These are phyloP conservation scores for Tetrao urogallus DNA, from an alignment of 2,113 vertebrate genomes.

Conservation along the genomic window DNA sequence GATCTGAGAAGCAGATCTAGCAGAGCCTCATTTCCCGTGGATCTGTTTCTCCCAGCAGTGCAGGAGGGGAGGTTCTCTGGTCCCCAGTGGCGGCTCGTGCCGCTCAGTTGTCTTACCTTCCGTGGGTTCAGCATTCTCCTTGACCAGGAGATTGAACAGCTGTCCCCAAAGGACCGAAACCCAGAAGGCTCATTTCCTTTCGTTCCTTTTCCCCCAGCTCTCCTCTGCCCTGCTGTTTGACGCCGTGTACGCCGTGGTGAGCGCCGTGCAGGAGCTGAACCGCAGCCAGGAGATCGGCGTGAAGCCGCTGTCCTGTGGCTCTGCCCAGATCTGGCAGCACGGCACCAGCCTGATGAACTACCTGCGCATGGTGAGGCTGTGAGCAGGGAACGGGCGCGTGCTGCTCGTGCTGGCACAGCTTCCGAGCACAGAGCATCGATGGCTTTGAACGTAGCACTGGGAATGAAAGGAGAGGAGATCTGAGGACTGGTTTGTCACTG, in stretches of 20 bases:
- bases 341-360: slow-evolving; percentile 99
- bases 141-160: neutral
- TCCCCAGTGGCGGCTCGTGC: neutral
- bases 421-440: rapidly evolving
- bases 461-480: neutral
- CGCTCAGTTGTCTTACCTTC: neutral
- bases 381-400: neutral
- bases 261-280: slow-evolving; percentile 94
- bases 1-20: neutral
- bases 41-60: neutral
- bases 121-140: neutral
- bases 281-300: slow-evolving; percentile 97
- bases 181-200: neutral
- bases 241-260: slow-evolving; percentile 92
- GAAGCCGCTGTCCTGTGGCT: slow-evolving; percentile 95
- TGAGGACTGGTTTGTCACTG: neutral
- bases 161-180: neutral
- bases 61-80: rapidly evolving
- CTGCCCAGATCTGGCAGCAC: slow-evolving; percentile 98
- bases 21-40: neutral
- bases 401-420: neutral
- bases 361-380: slow-evolving; percentile 93
- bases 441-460: neutral
- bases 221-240: slow-evolving; percentile 95
- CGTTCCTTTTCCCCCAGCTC: slow-evolving; percentile 76